Evolutionary conservation across 2,888 invertebrate species (phyloP), one percentile per base, ranked within the genome.

Genomic region (Helleia helle): DNA sequence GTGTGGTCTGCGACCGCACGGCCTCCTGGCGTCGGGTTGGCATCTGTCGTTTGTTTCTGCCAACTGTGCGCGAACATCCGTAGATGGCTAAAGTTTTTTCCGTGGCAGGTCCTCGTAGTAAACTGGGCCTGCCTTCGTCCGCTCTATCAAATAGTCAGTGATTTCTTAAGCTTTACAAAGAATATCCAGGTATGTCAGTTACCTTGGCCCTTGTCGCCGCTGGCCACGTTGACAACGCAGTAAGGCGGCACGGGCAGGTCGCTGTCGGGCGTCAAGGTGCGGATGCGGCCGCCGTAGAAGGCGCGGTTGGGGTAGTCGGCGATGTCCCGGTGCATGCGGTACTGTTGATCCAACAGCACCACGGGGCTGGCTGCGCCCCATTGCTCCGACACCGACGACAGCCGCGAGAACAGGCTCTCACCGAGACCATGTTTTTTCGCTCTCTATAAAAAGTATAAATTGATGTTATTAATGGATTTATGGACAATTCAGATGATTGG

Each of bases 311-410:
- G 95, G 86, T 93, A 96, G 41, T 80, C 73, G 1, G 91, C 90
- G 51, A 97, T 95, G 40, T 90, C 90, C 1, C 88, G 86, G 52
- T 93, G 91, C 96, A 97, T 96, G 48, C 96, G 87, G 71, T 95
- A 96, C 67, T 97, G 96, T 1, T 74, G 84, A 49, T 86, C 79
- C 18, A 94, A 74, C 52, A 88, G 71, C 47, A 87, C 73, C 5
- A 89, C 79, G 0, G 88, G 87, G 25, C 30, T 30, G 12, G 38
- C 41, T 12, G 26, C 40, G 12, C 29, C 24, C 56, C 76, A 70
- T 1, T 60, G 59, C 40, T 83, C 79, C 40, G 90, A 81, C 53
- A 87, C 86, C 1, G 86, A 80, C 54, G 90, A 86, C 8, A 95
- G 85, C 6, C 96, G 87, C 6, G 91, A 87, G 73, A 95, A 95